Conservation (phyloP, 2,888 invertebrate genomes). For the Phengaris arion region DNA sequence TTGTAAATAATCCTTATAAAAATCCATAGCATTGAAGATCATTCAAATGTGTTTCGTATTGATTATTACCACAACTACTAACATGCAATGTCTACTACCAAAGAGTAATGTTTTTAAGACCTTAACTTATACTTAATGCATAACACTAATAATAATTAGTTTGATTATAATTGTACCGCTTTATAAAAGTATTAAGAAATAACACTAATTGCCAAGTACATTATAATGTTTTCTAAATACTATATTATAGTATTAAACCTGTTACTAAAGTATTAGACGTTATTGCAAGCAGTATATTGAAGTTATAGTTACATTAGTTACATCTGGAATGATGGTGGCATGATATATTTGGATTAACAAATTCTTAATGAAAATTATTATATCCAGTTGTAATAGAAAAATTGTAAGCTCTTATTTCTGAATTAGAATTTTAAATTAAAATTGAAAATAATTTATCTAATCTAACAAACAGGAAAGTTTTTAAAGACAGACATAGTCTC, state of each 20-base stretch:
- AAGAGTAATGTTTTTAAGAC: background rate
- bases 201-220: background rate
- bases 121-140: background rate
- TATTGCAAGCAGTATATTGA: background rate
- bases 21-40: background rate
- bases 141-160: background rate
- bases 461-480: background rate
- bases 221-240: constrained; percentile 3
- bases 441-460: background rate
- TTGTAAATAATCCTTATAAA: background rate
- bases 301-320: background rate
- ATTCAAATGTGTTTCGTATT: background rate
- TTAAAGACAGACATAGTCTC: background rate
- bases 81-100: background rate
- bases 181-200: background rate
- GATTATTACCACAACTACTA: background rate
- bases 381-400: background rate
- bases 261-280: too few species aligned
- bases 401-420: background rate
- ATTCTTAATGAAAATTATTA: background rate
- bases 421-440: background rate
- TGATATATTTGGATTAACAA: background rate
- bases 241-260: background rate
- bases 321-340: background rate
- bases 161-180: background rate